Evolutionary conservation across 2,888 invertebrate genomes (phyloP).

Genomic region (Ditylenchus weischeri): DNA sequence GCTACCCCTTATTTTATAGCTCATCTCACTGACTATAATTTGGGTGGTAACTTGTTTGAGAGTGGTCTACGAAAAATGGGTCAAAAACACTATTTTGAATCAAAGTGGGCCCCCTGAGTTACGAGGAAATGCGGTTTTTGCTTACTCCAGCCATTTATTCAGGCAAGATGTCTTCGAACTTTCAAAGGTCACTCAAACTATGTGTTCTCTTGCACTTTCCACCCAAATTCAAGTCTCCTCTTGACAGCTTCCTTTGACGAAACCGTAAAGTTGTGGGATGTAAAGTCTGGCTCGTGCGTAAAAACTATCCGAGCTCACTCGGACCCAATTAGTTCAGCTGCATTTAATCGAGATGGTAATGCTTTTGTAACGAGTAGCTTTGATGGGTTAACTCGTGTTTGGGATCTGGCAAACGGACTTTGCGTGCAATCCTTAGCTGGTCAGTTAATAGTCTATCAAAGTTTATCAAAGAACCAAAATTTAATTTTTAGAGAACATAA

Average conservation of each 20-base stretch:
- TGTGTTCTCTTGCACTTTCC: conserved; percentile 99
- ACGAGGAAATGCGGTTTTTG: too few species aligned
- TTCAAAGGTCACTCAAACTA: conserved; percentile 98
- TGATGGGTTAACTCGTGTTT: conserved; percentile 95
- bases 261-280: conserved; percentile 87
- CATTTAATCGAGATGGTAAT: conserved; percentile 74
- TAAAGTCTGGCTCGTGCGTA: conserved; percentile 90
- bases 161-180: conserved; percentile 92
- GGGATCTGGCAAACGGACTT: conserved; percentile 98
- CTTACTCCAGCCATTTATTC: not conserved
- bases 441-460: conserved; percentile 44
- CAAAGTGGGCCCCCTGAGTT: too few species aligned
- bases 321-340: conserved; percentile 92
- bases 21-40: too few species aligned
- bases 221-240: conserved; percentile 97
- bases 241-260: conserved; percentile 99
- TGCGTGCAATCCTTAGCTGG: conserved; percentile 92
- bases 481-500: conserved; percentile 67
- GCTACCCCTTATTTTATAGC: too few species aligned
- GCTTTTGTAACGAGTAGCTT: conserved; percentile 97
- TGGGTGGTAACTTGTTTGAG: too few species aligned
- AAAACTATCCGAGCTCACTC: conserved; percentile 98
- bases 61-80: too few species aligned
- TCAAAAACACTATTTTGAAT: too few species aligned
- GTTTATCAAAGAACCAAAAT: not conserved